Evolutionary conservation across 2,113 vertebrate genomes (phyloP), one percentile per base, ranked within the genome.

Genomic region (Syngnathus floridae): DNA sequence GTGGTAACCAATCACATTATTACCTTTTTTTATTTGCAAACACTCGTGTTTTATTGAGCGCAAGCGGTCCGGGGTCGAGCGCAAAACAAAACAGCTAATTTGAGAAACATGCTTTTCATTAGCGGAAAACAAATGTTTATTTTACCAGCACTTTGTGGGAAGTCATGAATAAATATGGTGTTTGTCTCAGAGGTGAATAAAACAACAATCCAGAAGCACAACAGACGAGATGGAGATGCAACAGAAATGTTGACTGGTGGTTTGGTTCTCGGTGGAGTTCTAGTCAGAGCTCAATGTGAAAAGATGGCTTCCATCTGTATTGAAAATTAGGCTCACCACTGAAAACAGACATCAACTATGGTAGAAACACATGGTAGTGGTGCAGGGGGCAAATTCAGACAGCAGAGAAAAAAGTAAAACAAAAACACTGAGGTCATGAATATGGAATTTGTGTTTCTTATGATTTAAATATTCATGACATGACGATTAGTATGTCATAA

Each of bases 401-500:
- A 4, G 65, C 60, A 26, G 64, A 31, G 10, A 49, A 75, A 79
- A 77, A 80, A 66, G 43, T 40, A 70, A 82, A 76, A 87, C 76
- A 85, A 87, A 87, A 88, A 87, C 81, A 83, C 67, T 76, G 62
- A 78, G 76, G 81, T 86, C 80, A 88, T 88, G 86, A 89, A 89
- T 89, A 89, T 88, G 85, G 82, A 89, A 78, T 76, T 71, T 71
- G 69, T 81, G 73, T 84, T 85, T 68, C 64, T 67, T 77, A 67
- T 71, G 74, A 81, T 85, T 86, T 87, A 84, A 89, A 89, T 89
- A 89, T 89, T 89, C 80, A 89, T 87, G 85, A 73, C 72, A 80
- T 82, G 84, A 78, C 85, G 83, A 88, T 89, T 84, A 89, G 84
- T 85, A 79, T 88, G 84, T 88, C 79, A 86, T 87, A 85, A 85